Evolutionary conservation across 2,888 invertebrate genomes (phyloP), one percentile per base, ranked within the genome.

Genomic region (Phortica okadai): DNA sequence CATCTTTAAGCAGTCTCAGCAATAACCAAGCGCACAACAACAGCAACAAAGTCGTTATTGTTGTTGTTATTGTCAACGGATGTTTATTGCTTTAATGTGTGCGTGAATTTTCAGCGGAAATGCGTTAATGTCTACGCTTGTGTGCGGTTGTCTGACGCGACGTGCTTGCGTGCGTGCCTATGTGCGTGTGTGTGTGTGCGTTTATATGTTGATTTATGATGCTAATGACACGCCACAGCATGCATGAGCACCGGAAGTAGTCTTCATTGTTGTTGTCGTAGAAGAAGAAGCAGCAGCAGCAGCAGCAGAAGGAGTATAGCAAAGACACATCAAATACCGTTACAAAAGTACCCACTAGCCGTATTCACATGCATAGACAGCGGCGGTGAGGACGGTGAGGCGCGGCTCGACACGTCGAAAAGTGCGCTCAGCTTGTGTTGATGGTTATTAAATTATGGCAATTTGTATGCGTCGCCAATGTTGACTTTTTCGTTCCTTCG

Each of bases 371-470:
- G 16, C 6, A 14, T n/a, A 56, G n/a, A 11, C 56, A 1, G 16
- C 6, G 56, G n/a, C 14, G 6, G 56, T 2, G 16, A 56, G 56
- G 56, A 11, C 56, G 56, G n/a, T n/a, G 59, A 8, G 25, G 5
- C 59, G 59, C 59, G 16, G 16, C n/a, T 16, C 64, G 64, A 14
- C 41, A 33, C 25, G 64, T 64, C 75, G 75, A 76, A 74, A 77
- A 77, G 76, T 69, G 70, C 74, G 77, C 78, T 80, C 74, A 77
- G 81, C 74, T 81, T 79, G 80, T 77, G 78, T 81, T 87, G 87
- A 88, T 87, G 87, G 84, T 85, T 87, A 88, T 88, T 87, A 88
- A 87, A 88, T 88, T 87, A 87, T 84, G 86, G 88, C 87, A 88
- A 85, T 87, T 87, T 88, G 83, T 82, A 85, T 82, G 83, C 81